Evolutionary conservation across 1,140 invertebrate species (phyloP).

Genomic region (Globodera ellingtonae): DNA sequence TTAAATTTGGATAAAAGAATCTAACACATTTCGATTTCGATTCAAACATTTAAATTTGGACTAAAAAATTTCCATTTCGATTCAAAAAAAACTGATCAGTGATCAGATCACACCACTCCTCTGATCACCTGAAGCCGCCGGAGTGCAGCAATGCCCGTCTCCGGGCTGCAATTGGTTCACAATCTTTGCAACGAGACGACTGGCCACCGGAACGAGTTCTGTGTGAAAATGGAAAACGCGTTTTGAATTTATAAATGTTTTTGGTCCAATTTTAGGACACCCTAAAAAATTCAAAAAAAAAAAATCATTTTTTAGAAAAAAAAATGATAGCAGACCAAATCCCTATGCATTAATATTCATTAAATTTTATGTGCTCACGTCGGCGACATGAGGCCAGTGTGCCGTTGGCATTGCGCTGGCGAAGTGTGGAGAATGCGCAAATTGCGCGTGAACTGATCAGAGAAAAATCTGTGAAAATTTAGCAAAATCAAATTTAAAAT

Average conservation of each 20-base stretch:
- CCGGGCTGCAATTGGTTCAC: not conserved
- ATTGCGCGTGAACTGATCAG: slow-evolving; percentile 10
- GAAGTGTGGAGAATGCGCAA: slow-evolving; percentile 16
- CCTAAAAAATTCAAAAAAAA: no score
- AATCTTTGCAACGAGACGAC: slow-evolving; percentile 4
- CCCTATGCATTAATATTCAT: not conserved
- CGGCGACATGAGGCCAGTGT: slow-evolving; percentile 13
- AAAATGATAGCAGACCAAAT: no score
- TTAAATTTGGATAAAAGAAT: no score
- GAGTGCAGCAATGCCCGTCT: slow-evolving; percentile 18
- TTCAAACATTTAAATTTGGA: no score
- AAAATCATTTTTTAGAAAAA: no score
- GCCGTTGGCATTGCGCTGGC: slow-evolving; percentile 4
- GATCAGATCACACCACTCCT: no score
- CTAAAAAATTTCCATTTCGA: no score
- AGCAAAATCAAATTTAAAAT: not conserved
- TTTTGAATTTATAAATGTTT: no score
- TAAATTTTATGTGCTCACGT: slow-evolving; percentile 5
- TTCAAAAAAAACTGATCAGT: no score
- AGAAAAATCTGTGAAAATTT: slow-evolving; percentile 20
- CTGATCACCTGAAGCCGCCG: slow-evolving; percentile 11
- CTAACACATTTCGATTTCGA: no score
- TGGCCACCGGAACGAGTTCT: slow-evolving; percentile 23
- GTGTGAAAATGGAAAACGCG: not conserved
- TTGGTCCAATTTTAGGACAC: no score